These are phyloP conservation scores for Enteromius argenteus DNA, from an alignment of 2,797 vertebrate species.

Conservation along the genomic window DNA sequence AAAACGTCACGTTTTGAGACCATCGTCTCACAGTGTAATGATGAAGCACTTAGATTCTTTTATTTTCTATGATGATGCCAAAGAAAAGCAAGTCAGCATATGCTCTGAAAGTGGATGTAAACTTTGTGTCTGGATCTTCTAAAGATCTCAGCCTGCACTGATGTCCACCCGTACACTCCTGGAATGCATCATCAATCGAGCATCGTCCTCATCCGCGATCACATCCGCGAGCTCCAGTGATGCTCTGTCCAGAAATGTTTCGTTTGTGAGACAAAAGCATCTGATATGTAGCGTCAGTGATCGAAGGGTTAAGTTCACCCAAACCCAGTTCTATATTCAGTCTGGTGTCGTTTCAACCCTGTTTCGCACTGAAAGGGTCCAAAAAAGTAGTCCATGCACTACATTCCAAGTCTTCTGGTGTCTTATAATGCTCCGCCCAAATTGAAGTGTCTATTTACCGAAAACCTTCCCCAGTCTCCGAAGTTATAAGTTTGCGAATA, in stretches of 20 bases:
- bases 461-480: not conserved
- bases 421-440: not conserved
- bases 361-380: not conserved
- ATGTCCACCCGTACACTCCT: conserved; percentile 29
- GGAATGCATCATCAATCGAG: conserved; percentile 14
- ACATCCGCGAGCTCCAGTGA: not conserved
- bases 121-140: conserved; percentile 13
- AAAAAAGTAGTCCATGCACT: not conserved
- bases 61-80: conserved; percentile 57
- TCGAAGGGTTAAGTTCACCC: not conserved
- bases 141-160: conserved; percentile 20
- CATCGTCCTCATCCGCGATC: not conserved
- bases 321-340: not conserved
- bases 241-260: not conserved
- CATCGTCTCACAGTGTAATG: conserved; percentile 33
- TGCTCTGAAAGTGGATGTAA: conserved; percentile 27
- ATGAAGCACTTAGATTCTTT: conserved; percentile 16
- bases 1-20: conserved; percentile 55
- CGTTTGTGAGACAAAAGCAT: not conserved
- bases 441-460: not conserved
- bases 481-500: not conserved
- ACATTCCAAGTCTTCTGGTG: conserved; percentile 12
- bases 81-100: conserved; percentile 55
- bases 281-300: not conserved
- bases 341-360: not conserved